Base-by-base conservation (phyloP, 2,888 invertebrate genomes). In the Chaetoderma sp. region DNA sequence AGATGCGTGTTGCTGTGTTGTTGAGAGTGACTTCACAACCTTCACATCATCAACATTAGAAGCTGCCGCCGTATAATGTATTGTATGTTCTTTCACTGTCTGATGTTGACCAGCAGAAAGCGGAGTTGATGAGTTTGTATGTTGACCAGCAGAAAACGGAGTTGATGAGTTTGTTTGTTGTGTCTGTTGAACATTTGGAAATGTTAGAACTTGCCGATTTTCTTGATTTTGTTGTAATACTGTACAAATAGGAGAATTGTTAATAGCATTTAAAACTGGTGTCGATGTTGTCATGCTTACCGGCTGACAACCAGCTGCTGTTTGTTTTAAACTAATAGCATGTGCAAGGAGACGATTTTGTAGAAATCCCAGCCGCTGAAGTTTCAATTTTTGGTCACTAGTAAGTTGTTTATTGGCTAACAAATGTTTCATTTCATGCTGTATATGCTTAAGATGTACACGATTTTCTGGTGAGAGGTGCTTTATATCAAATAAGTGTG, bases 391-490 rank as follows among this genome's bases (percentile, higher is more conserved):
- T 13, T 88, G 84, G 70, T 88, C 89, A 25, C 64, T 28, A 2
- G 87, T 88, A 76, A 88, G 87, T 63, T 87, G 86, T 71, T 89
- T 83, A 72, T 90, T 89, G 21, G 89, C 88, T 42, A 90, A 89
- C 59, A 93, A 86, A 55, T 90, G 89, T 79, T 91, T 90, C 59
- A 93, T 92, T 85, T 93, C 92, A 76, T 90, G 87, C 83, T 92
- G 91, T 10, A 92, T 89, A 63, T 89, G 89, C 78, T 90, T 65
- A 30, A 78, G 65, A 33, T 73, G 59, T n/a, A 71, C 67, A 18
- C 73, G 73, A 4, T 71, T 63, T n/a, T 75, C 71, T 16, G 75
- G 71, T 6, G 71, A 69, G 8, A 75, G 57, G 30, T 77, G 77
- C 21, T 73, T 75, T 16, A 70, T 69, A 27, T 63, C 44, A 13